Evolutionary conservation across 2,797 vertebrate species (phyloP), one percentile per base, ranked within the genome.

Genomic region (Phataginus tetradactyla): DNA sequence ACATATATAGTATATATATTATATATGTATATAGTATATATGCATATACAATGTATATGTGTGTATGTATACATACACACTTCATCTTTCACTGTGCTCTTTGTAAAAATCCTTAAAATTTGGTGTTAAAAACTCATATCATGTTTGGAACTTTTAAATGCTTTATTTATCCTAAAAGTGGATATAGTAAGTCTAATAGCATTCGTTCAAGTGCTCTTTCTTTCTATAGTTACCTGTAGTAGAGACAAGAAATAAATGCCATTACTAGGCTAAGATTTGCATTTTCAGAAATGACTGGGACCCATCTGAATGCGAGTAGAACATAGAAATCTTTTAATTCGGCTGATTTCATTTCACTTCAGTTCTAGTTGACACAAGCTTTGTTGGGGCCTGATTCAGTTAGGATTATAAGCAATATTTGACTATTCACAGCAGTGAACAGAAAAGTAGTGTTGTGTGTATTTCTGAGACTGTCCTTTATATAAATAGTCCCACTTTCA

Each of bases 41-140:
- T 45, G 12, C 45, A 45, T 45, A 45, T 45, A 45, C 45, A 12
- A 45, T 45, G 45, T 45, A 45, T 45, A 45, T 45, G 45, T 45
- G 45, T 45, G 11, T 45, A 9, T 45, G 45, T 12, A 45, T 45
- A 45, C 45, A 51, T 14, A 39, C 29, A 87, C 29, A 92, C 25
- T 45, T 45, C n/a, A 63, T 79, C 95, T 95, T 64, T 64, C 34
- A 85, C 12, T 83, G n/a, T 89, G 53, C 0, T 87, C 13, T 91
- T 74, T 49, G 25, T 80, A 86, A 57, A 95, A 75, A 80, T 74
- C 21, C 61, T 88, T 95, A 88, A 86, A 86, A 68, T 80, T 86
- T 94, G 21, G 5, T 94, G 64, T 51, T 85, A 91, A 85, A 94
- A 74, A 49, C 64, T 69, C 69, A 42, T 89, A 64, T 71, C 42